Percentiles rank a stretch among this genome's conserved stretches.
Conservation (phyloP, 1,140 invertebrate genomes). For the Drosophila triauraria region DNA sequence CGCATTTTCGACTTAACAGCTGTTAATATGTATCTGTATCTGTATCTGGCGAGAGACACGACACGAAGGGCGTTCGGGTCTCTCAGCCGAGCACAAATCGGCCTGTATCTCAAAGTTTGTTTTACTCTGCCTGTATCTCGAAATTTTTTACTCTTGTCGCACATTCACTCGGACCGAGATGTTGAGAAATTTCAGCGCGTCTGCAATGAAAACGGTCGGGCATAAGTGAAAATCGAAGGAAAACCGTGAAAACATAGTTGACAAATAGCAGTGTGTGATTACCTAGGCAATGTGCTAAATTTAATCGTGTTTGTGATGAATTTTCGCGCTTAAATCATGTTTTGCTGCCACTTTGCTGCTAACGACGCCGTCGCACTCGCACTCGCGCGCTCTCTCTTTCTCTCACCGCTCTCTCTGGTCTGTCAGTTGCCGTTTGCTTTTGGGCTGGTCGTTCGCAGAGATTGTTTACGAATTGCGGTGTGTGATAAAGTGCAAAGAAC, state of each 20-base stretch:
- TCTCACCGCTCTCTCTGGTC: conserved; percentile 14
- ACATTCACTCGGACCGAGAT: conserved; percentile 16
- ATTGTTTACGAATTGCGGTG: conserved; percentile 78
- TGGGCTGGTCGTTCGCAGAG: conserved; percentile 44
- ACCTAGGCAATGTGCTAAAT: conserved; percentile 4
- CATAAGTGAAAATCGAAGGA: conserved; percentile 13
- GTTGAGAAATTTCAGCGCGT: conserved; percentile 16
- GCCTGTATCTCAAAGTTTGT: conserved; percentile 11
- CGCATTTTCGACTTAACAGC: background rate
- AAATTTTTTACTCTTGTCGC: conserved; percentile 21
- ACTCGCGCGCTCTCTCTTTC: conserved; percentile 36
- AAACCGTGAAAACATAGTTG: conserved; percentile 12
- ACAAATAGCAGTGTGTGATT: conserved; percentile 12
- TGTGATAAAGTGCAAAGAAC: conserved; percentile 63
- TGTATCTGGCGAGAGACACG: conserved; percentile 5
- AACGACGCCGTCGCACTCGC: conserved; percentile 45
- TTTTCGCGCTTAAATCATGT: conserved; percentile 26
- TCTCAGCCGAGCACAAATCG: conserved; percentile 7
- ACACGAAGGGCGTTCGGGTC: conserved; percentile 6
- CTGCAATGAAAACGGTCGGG: conserved; percentile 8
- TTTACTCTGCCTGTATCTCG: conserved; percentile 16
- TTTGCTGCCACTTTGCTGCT: conserved; percentile 18
- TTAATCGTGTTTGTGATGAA: background rate
- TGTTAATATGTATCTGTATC: conserved; percentile 6
- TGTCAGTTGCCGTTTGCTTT: conserved; percentile 31